These are phyloP conservation scores for Bombus affinis DNA, from an alignment of 1,140 invertebrate species.

Conservation along the genomic window DNA sequence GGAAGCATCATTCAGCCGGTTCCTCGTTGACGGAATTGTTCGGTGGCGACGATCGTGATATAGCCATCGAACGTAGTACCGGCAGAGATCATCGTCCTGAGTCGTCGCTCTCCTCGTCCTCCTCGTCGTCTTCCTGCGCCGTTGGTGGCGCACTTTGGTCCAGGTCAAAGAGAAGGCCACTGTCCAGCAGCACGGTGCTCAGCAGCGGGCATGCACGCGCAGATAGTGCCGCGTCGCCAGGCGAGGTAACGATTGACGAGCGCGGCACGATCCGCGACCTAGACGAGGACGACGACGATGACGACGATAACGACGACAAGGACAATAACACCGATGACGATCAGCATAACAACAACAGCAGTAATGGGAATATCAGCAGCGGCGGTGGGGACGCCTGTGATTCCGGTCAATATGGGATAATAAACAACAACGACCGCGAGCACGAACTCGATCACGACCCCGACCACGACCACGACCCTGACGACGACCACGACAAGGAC, in stretches of 20 bases:
- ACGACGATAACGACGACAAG: conserved; percentile 39
- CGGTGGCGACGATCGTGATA: conserved; percentile 70
- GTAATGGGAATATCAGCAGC: conserved; percentile 33
- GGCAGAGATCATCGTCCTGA: conserved; percentile 61
- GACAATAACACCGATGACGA: conserved; percentile 56
- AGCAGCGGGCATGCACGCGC: conserved; percentile 62
- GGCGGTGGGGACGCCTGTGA: conserved; percentile 33
- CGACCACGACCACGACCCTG: conserved; percentile 36
- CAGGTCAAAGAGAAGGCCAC: conserved; percentile 62
- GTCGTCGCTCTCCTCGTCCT: conserved; percentile 65
- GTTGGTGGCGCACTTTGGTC: conserved; percentile 46
- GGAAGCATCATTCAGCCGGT: conserved; percentile 60
- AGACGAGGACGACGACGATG: conserved; percentile 60
- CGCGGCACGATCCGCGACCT: conserved; percentile 38
- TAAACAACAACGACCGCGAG: conserved; percentile 48
- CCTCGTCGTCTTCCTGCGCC: conserved; percentile 62
- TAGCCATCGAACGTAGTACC: conserved; percentile 38
- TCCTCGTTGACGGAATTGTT: conserved; percentile 65
- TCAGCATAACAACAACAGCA: conserved; percentile 58
- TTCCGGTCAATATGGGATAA: conserved; percentile 34
- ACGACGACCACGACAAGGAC: conserved; percentile 43
- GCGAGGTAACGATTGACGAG: conserved; percentile 72
- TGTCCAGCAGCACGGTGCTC: conserved; percentile 65
- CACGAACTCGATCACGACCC: conserved; percentile 49
- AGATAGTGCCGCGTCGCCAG: conserved; percentile 63